Conservation (phyloP, 2,113 vertebrate genomes). For the Platysternon megacephalum region DNA sequence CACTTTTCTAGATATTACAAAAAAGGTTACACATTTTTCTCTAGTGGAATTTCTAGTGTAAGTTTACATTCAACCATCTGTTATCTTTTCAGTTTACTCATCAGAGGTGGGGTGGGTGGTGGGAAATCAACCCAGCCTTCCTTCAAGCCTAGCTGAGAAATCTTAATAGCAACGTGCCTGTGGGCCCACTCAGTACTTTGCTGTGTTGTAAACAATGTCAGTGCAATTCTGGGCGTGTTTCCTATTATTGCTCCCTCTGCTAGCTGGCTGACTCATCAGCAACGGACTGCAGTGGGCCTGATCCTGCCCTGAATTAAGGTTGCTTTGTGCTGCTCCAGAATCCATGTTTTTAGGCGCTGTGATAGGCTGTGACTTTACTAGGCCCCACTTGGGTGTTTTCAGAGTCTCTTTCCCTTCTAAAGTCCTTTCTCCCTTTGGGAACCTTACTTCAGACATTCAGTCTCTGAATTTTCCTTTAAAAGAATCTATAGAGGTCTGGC, state of each 20-base stretch:
- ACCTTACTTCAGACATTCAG: not conserved
- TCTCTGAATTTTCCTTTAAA: not conserved
- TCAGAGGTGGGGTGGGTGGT: too few relatives aligned
- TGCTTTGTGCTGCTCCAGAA: not conserved
- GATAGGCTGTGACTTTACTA: not conserved
- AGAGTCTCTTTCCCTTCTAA: not conserved
- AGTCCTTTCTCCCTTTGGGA: not conserved
- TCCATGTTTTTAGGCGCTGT: not conserved
- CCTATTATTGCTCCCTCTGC: not conserved
- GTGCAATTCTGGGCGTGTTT: not conserved
- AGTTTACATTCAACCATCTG: not conserved
- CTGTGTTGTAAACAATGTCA: not conserved
- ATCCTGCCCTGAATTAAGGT: not conserved
- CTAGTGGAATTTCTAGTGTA: not conserved
- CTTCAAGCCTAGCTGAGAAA: not conserved
- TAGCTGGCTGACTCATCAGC: not conserved
- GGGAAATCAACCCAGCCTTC: not conserved
- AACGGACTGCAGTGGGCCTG: not conserved
- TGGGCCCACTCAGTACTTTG: not conserved
- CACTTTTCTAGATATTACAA: not conserved
- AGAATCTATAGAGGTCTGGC: not conserved
- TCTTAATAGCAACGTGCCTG: not conserved
- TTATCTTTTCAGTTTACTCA: not conserved
- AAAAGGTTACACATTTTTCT: not conserved
- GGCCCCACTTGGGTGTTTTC: not conserved